Base-by-base conservation (phyloP, 2,888 invertebrate species). In the Stenichneumon culpator region DNA sequence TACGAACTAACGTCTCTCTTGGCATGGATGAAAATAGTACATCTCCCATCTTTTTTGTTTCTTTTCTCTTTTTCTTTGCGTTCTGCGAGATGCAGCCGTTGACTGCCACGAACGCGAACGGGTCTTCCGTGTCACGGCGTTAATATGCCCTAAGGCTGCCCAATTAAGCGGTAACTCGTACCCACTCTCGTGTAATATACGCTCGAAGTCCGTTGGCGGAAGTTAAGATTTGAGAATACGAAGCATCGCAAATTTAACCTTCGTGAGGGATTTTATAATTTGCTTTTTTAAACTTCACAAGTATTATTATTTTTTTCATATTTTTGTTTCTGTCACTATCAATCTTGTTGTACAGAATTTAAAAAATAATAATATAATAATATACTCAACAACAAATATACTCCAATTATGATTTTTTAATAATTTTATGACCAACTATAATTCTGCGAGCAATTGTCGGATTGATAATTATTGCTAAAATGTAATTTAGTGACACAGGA, bases 101-200 rank as follows among this genome's bases (percentile, higher is more conserved):
- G 52, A 60, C 70, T 44, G 70, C 68, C 50, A 44, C 14, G 63
- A 78, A 44, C 63, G 44, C 44, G 44, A 36, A 16, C 11, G 50
- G 86, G 84, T 88, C 87, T 93, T 91, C 90, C 92, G 83, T 91
- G 89, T 90, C 91, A 91, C 86, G 83, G 91, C 90, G 84, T 87
- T 89, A 89, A 92, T 92, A 90, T 90, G 89, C 90, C 93, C 90
- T 86, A 80, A 86, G 90, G 93, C 91, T 84, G 79, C 44, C 75
- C 54, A 79, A 85, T 85, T 85, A 85, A 69, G 79, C 25, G 85
- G 79, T 72, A 85, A 79, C 79, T 79, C 36, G 57, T 68, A 67
- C 72, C 39, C 79, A 73, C 44, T 79, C 75, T 79, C 44, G 72
- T 52, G 79, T 44, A 68, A 79, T 54, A 63, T 54, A 14, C 14